phyloP scores from a whole-genome alignment of 2,113 vertebrate genomes.

The Rhynchopsitta pachyrhyncha region DNA sequence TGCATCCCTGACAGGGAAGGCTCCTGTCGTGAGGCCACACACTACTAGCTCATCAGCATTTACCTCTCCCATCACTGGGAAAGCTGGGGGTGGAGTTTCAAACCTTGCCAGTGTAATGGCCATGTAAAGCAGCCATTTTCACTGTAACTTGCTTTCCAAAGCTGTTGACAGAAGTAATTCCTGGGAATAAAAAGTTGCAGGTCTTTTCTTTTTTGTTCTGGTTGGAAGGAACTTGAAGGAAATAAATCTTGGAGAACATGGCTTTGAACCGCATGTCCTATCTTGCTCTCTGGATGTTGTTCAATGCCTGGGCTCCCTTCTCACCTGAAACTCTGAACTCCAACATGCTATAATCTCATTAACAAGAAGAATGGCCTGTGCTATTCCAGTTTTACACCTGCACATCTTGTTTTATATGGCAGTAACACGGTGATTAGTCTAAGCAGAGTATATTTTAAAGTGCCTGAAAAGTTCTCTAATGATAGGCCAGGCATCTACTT shows the following conservation, averaged over 20 bases:
- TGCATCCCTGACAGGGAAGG: too few relatives aligned
- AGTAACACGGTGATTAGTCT: not conserved
- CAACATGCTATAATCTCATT: not conserved
- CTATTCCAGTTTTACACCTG: not conserved
- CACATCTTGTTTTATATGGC: not conserved
- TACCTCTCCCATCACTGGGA: not conserved
- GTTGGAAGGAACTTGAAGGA: not conserved
- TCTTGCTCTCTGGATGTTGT: not conserved
- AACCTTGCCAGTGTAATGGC: not conserved
- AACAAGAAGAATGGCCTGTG: not conserved
- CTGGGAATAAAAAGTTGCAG: not conserved
- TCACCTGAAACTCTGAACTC: not conserved
- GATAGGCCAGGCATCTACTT: not conserved
- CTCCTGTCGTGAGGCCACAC: fast-evolving
- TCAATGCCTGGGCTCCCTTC: not conserved
- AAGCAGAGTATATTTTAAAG: not conserved
- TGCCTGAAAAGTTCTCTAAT: not conserved
- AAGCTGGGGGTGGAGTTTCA: not conserved
- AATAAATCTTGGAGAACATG: not conserved
- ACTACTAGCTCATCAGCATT: fast-evolving
- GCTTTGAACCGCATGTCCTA: not conserved
- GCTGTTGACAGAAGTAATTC: not conserved
- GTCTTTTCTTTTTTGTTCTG: not conserved
- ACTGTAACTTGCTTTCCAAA: not conserved
- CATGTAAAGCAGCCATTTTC: not conserved